Base-by-base conservation (phyloP, 2,888 invertebrate species). In the Macrophya alboannulata region DNA sequence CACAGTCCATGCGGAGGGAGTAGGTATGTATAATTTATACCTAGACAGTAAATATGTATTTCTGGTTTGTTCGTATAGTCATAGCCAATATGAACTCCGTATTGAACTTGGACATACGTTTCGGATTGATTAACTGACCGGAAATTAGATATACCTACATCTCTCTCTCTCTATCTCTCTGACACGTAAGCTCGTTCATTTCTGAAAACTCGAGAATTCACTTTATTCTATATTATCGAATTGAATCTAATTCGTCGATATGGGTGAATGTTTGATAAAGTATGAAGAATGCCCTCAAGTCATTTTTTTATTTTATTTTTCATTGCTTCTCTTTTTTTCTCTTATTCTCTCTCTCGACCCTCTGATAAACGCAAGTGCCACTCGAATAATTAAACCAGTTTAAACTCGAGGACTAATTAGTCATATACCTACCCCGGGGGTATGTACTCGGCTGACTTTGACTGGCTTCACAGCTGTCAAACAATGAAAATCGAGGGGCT, bases 41-140 rank as follows among this genome's bases (percentile, higher is more conserved):
- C 37, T 37, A 68, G 37, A 68, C 68, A 37, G 68, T 68, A 68
- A 74, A 74, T 74, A 45, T 74, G 74, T 74, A 74, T 74, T 74
- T 15, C 74, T 43, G 45, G 40, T 45, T 74, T 4, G 45, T 9
- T 74, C 12, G 15, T 68, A 37, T 45, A 45, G 45, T 74, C 74
- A 74, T 45, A 45, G 25, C 74, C 74, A 74, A 43, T 74, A 21
- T 45, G 45, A 74, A 12, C 43, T 45, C 17, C 45, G 21, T 74
- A 25, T 74, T 74, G 45, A 45, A 74, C 74, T 74, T 74, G 74
- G 74, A n/a, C 74, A 74, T n/a, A 74, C 31, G 37, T 37, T 45
- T 25, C 45, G 21, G 45, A 74, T 74, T 74, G 74, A 74, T 74
- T 74, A 45, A 74, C 43, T n/a, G 43, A 74, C 37, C 37, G 55